Evolutionary conservation across 2,113 vertebrate species (phyloP).

Genomic region (Miniopterus natalensis): DNA sequence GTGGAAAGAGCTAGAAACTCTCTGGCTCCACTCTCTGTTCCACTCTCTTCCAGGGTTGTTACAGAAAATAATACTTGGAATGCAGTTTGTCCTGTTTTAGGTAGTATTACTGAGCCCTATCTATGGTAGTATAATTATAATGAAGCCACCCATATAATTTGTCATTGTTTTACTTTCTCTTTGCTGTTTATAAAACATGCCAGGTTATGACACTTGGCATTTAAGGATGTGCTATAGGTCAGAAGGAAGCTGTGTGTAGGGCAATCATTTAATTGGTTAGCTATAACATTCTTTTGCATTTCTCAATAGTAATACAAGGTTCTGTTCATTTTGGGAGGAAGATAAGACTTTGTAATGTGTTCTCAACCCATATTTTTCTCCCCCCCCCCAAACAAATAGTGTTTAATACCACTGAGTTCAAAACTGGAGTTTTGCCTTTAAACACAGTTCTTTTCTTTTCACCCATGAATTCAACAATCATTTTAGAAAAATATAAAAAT

Average conservation of each 20-base stretch:
- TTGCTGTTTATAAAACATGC: constrained; percentile 25
- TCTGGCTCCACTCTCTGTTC: not conserved
- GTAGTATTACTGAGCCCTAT: not conserved
- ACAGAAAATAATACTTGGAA: not conserved
- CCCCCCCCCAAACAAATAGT: not conserved
- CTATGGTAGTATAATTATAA: not conserved
- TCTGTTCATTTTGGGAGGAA: not conserved
- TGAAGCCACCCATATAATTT: not conserved
- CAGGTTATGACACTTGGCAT: not conserved
- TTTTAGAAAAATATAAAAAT: constrained; percentile 55
- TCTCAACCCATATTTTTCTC: constrained; percentile 8
- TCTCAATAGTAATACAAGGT: not conserved
- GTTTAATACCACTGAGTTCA: constrained; percentile 23
- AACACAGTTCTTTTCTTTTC: constrained; percentile 25
- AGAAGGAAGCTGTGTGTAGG: constrained; percentile 26
- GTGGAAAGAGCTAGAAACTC: constrained; percentile 20
- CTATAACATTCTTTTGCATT: constrained; percentile 38
- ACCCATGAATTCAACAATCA: constrained; percentile 21
- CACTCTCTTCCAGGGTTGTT: not conserved
- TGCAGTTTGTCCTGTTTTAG: not conserved
- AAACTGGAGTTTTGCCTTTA: constrained; percentile 7
- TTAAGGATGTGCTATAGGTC: constrained; percentile 26
- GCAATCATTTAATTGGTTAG: not conserved
- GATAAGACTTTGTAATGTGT: constrained; percentile 36
- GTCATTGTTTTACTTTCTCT: constrained; percentile 46